A percentile compares a stretch with the other conserved stretches of the same genome.
Conservation (phyloP, 1,140 invertebrate genomes). For the Drosophila orosa region DNA sequence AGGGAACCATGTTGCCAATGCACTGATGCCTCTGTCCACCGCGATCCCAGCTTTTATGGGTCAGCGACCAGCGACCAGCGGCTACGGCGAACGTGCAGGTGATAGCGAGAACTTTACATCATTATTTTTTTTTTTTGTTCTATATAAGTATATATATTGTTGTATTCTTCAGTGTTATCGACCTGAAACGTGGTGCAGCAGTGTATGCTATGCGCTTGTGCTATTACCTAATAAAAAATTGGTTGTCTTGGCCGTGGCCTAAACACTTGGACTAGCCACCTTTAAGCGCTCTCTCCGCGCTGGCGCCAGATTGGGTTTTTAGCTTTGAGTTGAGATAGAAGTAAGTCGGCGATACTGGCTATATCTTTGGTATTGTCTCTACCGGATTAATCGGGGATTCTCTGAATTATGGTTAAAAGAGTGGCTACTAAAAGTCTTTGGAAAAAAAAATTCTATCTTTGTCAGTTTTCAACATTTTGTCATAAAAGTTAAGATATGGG, state of each 20-base stretch:
- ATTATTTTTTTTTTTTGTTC: conserved; percentile 10
- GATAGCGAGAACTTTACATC: conserved; percentile 40
- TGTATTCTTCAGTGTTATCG: conserved; percentile 9
- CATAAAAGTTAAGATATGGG: no score
- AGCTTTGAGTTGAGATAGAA: conserved; percentile 1
- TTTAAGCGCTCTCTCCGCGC: conserved; percentile 1
- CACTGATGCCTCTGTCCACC: conserved; percentile 34
- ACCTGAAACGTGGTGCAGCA: conserved; percentile 24
- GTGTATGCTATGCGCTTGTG: neutral
- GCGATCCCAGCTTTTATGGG: conserved; percentile 33
- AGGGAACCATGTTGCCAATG: conserved; percentile 25
- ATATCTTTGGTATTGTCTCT: neutral
- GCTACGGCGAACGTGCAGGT: conserved; percentile 25
- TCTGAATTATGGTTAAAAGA: neutral
- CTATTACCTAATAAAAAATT: conserved; percentile 32
- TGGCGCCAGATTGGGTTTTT: conserved; percentile 23
- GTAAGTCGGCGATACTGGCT: neutral
- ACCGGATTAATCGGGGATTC: neutral
- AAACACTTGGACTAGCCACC: conserved; percentile 27
- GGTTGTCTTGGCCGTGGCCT: conserved; percentile 7
- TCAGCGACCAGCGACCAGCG: conserved; percentile 14
- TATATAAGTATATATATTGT: conserved; percentile 1
- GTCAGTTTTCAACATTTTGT: no score
- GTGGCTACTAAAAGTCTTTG: neutral
- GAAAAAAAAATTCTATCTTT: no score